These are phyloP conservation scores for Papilio polyxenes DNA, from an alignment of 1,140 invertebrate species.

Conservation along the genomic window DNA sequence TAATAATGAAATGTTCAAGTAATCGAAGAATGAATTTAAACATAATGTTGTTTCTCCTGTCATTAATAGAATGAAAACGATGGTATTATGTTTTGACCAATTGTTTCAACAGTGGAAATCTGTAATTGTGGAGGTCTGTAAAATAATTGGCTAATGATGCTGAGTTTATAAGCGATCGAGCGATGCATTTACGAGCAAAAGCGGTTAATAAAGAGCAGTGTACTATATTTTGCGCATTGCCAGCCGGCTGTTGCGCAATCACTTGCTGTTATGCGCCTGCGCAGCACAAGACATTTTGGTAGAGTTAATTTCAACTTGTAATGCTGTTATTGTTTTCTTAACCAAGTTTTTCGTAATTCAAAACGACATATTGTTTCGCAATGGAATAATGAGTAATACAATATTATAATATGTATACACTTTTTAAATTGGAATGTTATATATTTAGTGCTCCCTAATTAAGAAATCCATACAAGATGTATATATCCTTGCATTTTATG, in stretches of 20 bases:
- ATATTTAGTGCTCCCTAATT: neutral
- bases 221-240: neutral
- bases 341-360: neutral
- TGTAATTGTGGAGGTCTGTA: neutral
- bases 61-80: no score
- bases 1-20: neutral
- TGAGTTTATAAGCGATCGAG: neutral
- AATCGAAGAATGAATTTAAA: no score
- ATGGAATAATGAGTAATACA: neutral
- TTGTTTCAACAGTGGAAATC: neutral
- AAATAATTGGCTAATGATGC: neutral
- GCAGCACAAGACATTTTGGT: neutral
- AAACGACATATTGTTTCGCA: neutral
- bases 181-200: neutral
- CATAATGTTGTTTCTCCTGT: no score
- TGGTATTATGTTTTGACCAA: neutral
- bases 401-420: neutral
- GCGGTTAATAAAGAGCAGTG: neutral
- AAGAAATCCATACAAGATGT: neutral
- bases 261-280: neutral
- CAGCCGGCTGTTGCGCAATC: neutral
- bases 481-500: no score
- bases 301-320: neutral
- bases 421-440: neutral
- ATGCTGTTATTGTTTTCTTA: constrained; percentile 10